These are phyloP conservation scores for Brachionus rubens DNA, from an alignment of 1,140 invertebrate species.

Conservation along the genomic window DNA sequence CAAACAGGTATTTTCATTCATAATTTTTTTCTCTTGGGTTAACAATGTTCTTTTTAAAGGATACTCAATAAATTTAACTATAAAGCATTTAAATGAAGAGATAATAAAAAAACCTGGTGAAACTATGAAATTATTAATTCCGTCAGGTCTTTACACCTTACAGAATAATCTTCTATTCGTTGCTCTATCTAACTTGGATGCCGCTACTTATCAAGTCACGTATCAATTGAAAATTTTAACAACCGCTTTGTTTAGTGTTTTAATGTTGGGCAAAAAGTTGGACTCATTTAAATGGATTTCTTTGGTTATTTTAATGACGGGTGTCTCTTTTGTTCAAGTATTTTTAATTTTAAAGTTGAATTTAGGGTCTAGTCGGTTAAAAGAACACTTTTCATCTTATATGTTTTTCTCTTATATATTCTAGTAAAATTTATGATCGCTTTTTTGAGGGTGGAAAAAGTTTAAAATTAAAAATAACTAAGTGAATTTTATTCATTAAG, in stretches of 20 bases:
- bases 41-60: not conserved
- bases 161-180: slow-evolving; percentile 97
- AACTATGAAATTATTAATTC: slow-evolving; percentile 55
- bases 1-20: slow-evolving; percentile 51
- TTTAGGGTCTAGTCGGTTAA: not conserved
- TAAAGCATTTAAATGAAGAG: slow-evolving; percentile 22
- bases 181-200: slow-evolving; percentile 93
- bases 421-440: too few species aligned
- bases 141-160: slow-evolving; percentile 87
- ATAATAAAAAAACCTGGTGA: slow-evolving; percentile 21
- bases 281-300: slow-evolving; percentile 80
- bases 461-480: too few species aligned
- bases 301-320: slow-evolving; percentile 75
- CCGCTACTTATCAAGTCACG: slow-evolving; percentile 97
- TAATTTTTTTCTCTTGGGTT: not conserved
- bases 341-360: not conserved
- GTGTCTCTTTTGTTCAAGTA: slow-evolving; percentile 69
- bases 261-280: slow-evolving; percentile 77
- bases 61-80: not conserved
- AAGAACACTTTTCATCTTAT: too few species aligned
- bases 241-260: slow-evolving; percentile 91
- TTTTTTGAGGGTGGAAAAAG: too few species aligned
- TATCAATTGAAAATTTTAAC: slow-evolving; percentile 98
- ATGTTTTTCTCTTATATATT: too few species aligned
- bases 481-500: not conserved